Evolutionary conservation across 2,113 vertebrate species (phyloP), one percentile per base, ranked within the genome.

Genomic region (Rhabdornis inornatus): DNA sequence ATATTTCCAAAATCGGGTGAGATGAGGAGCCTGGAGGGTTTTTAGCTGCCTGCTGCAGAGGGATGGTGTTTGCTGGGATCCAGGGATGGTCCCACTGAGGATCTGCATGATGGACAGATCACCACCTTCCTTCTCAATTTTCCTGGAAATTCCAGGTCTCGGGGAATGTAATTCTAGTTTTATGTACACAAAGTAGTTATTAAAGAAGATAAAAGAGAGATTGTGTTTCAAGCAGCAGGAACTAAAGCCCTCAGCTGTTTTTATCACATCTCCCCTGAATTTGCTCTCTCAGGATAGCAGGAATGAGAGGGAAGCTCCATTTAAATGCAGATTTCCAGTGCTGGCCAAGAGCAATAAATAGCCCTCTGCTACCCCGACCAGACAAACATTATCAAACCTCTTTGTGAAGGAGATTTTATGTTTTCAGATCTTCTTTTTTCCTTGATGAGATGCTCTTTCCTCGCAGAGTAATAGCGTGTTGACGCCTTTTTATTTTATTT

Each of bases 301-400:
- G 63, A 83, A 63, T 50, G 65, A 93, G 92, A 90, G 72, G 63
- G 77, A 60, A 79, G 83, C 74, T 85, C 70, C 87, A 90, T 97
- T 96, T 97, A 97, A 97, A 97, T 97, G 91, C 92, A 90, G 88
- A 95, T 97, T 97, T 95, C 85, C 57, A 37, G 49, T 60, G 86
- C 6, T 84, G 96, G 91, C 96, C 68, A 42, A 69, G 47, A 92
- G 92, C 94, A 90, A 82, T 92, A 92, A 93, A 91, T 83, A 81
- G 81, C 79, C 79, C 64, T 94, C 17, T 47, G 90, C 75, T 53
- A 33, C 66, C 42, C 65, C 33, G 70, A 89, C 76, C 91, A 83
- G 90, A 70, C 76, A 68, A 95, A 94, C 77, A 45, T 89, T 87
- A 95, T 89, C 91, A 69, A 60, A 57, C 63, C 80, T 80, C 68